phyloP scores from a whole-genome alignment of 1,140 invertebrate genomes.

The Macrocentrus cingulum region DNA sequence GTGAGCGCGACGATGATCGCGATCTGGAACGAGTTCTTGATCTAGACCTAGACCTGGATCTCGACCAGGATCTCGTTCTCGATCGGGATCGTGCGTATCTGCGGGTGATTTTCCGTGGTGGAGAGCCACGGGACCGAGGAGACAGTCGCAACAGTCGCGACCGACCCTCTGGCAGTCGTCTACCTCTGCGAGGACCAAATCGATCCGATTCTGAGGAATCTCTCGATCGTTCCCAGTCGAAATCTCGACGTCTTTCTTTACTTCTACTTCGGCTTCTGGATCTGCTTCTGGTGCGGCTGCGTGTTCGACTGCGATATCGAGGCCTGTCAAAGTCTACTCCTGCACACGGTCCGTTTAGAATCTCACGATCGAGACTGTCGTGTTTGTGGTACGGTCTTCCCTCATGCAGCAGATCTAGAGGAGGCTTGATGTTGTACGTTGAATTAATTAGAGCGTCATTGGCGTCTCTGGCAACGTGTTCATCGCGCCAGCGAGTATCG shows the following conservation, averaged over 20 bases:
- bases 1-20: conserved; percentile 36
- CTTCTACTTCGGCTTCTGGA: conserved; percentile 7
- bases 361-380: conserved; percentile 44
- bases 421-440: conserved; percentile 33
- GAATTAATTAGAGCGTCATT: conserved; percentile 38
- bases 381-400: conserved; percentile 39
- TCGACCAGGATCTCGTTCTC: conserved; percentile 28
- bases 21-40: conserved; percentile 37
- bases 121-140: conserved; percentile 24
- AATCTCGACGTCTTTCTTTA: conserved; percentile 30
- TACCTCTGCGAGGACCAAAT: conserved; percentile 28
- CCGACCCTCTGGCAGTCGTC: conserved; percentile 26
- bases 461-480: conserved; percentile 34
- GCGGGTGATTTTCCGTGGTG: neutral
- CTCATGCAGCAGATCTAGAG: conserved; percentile 37
- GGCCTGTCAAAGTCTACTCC: conserved; percentile 21
- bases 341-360: conserved; percentile 33
- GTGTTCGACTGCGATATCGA: conserved; percentile 1
- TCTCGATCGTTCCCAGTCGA: conserved; percentile 37
- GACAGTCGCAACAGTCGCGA: conserved; percentile 29
- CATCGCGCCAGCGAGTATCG: conserved; percentile 33
- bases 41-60: conserved; percentile 34
- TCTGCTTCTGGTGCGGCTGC: conserved; percentile 18
- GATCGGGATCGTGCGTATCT: conserved; percentile 32
- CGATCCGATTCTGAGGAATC: conserved; percentile 38